Evolutionary conservation across 2,113 vertebrate species (phyloP), one percentile per base, ranked within the genome.

Genomic region (Rhagologus leucostigma): DNA sequence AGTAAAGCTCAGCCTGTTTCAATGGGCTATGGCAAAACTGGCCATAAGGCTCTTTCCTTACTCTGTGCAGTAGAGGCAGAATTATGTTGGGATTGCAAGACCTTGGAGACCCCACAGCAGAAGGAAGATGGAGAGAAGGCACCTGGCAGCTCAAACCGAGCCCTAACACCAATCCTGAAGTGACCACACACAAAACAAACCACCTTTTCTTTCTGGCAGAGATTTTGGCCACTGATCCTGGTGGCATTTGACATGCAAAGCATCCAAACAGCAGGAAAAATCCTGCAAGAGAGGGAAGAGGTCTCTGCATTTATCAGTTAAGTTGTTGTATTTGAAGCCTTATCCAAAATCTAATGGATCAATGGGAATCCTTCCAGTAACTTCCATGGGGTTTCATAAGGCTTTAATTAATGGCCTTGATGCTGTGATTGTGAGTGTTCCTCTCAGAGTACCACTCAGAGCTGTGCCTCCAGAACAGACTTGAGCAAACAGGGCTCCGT

Each of bases 321-420:
- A 80, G 24, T 33, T 94, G 46, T 37, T 80, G 17, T 67, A 64
- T 59, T 81, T 84, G 52, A 85, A 67, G 35, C 21, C 27, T 63
- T 63, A 74, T 84, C 90, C 91, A 94, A 96, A 96, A 86, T 70
- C 63, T 94, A 95, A 96, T 96, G 95, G 76, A 96, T 95, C 76
- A 71, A 24, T 68, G 90, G 95, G 95, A 96, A 81, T 74, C 30
- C 35, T 90, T 94, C 95, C 95, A 95, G 49, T 49, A 83, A 81
- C 35, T 88, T 95, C 84, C 29, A 1, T 56, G 64, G 33, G 63
- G 32, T 90, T 96, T 94, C 94, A 74, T 37, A 55, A 42, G 50
- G 46, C 67, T 77, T 70, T 91, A 84, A 77, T 77, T 93, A 83
- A 83, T 74, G 55, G 33, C 42, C 44, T 77, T 27, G 50, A 92